Conservation (phyloP, 2,797 vertebrate species). For the Anguilla obscura region DNA sequence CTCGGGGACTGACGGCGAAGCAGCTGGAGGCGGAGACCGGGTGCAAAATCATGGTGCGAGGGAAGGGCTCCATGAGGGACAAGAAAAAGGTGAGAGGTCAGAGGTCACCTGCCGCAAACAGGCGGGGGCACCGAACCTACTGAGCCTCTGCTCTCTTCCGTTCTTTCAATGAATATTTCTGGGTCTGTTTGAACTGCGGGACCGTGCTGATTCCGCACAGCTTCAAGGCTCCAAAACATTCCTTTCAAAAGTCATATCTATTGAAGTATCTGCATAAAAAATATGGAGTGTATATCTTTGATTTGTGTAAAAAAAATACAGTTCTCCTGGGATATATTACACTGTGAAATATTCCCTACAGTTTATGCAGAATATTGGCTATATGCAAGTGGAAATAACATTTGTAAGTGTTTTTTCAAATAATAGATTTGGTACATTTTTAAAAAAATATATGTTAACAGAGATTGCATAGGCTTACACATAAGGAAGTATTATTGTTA, state of each 20-base stretch:
- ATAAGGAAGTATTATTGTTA: too few species aligned
- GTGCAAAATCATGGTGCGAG: conserved; percentile 99
- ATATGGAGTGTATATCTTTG: not conserved
- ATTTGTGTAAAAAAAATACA: not conserved
- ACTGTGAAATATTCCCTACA: not conserved
- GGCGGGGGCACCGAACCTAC: not conserved
- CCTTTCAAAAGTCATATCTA: not conserved
- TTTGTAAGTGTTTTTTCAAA: not conserved
- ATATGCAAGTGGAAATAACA: not conserved
- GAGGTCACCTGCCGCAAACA: not conserved
- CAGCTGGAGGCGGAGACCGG: conserved; percentile 98
- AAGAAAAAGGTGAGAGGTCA: conserved; percentile 90
- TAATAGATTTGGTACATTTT: not conserved
- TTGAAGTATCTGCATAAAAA: not conserved
- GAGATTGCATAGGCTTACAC: not conserved
- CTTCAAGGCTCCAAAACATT: not conserved
- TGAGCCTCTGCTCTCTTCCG: not conserved
- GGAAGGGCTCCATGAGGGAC: conserved; percentile 98
- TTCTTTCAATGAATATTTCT: not conserved
- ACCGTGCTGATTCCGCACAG: not conserved
- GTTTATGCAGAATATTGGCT: not conserved
- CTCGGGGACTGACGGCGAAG: conserved; percentile 96
- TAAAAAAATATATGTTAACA: not conserved
- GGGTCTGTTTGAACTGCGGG: not conserved
- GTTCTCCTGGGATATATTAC: not conserved